Evolutionary conservation across 2,888 invertebrate genomes (phyloP).

Genomic region (Drosophila greeni): DNA sequence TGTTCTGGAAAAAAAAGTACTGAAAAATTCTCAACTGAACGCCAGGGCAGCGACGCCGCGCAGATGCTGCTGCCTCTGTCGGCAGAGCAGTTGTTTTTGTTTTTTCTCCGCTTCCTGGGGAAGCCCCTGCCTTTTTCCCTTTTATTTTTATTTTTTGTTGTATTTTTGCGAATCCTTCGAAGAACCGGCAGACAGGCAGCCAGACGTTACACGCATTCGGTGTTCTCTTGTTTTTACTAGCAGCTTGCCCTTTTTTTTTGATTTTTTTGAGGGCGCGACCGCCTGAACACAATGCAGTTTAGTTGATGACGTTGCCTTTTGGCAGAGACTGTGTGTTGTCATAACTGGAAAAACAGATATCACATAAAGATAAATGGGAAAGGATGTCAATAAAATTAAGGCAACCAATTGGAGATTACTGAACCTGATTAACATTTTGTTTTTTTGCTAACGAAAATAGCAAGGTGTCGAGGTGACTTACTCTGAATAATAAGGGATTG

Average conservation of each 20-base stretch:
- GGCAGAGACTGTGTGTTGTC: constrained; percentile 11
- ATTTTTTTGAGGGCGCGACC: constrained; percentile 2
- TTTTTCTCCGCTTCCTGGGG: constrained; percentile 28
- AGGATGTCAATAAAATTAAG: constrained; percentile 11
- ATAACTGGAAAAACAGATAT: constrained; percentile 9
- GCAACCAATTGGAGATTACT: not conserved
- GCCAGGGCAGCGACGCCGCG: constrained; percentile 30
- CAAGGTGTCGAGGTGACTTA: no score
- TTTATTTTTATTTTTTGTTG: not conserved
- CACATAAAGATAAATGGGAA: not conserved
- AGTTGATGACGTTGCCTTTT: constrained; percentile 25
- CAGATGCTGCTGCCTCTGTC: constrained; percentile 23
- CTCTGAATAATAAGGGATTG: no score
- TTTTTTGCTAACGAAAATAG: not conserved
- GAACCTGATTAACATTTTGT: constrained; percentile 1
- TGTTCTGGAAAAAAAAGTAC: constrained; percentile 14
- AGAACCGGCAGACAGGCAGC: constrained; percentile 20
- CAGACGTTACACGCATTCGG: constrained; percentile 21
- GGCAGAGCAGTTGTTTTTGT: constrained; percentile 30
- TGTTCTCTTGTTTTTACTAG: constrained; percentile 10
- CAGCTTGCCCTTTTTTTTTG: constrained; percentile 4
- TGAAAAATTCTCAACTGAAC: constrained; percentile 19
- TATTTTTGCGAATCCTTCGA: not conserved
- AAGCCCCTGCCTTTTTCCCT: constrained; percentile 19
- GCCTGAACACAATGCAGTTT: constrained; percentile 16